Percentiles rank a stretch among this genome's conserved stretches.
phyloP scores from a whole-genome alignment of 2,797 vertebrate genomes.

The Hypotaenidia philippensis region DNA sequence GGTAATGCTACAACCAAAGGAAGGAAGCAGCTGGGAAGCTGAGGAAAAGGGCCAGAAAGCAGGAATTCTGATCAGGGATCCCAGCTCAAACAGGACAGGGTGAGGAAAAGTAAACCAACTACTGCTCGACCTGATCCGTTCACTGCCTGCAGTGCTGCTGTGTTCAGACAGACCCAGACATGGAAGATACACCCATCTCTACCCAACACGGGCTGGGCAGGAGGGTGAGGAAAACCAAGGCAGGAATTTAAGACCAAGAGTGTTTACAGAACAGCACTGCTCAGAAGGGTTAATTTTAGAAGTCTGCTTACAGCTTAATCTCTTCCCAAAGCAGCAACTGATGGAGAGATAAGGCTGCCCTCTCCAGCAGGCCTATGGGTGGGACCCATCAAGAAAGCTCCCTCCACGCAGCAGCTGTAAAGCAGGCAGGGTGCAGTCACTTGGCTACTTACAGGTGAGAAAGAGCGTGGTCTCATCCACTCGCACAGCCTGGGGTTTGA shows the following conservation, averaged over 20 bases:
- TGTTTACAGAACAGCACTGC: neutral
- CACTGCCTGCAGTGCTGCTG: neutral
- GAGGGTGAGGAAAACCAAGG: neutral
- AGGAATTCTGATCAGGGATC: neutral
- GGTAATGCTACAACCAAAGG: neutral
- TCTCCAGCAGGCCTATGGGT: neutral
- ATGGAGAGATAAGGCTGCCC: neutral
- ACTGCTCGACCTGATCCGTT: neutral
- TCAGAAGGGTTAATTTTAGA: neutral
- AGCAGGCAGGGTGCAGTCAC: accelerated
- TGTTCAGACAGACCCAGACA: neutral
- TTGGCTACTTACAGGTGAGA: constrained; percentile 87
- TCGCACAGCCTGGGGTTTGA: constrained; percentile 82
- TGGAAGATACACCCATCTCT: neutral
- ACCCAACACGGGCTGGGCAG: neutral
- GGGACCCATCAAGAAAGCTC: neutral
- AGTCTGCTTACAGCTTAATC: neutral
- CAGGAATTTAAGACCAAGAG: neutral
- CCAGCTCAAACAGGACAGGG: neutral
- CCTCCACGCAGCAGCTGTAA: neutral
- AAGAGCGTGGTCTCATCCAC: constrained; percentile 83
- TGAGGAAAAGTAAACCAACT: neutral
- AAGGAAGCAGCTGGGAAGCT: neutral
- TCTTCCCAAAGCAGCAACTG: neutral
- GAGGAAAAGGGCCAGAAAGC: neutral